phyloP scores from a whole-genome alignment of 2,113 vertebrate species.

The Chiloscyllium plagiosum region DNA sequence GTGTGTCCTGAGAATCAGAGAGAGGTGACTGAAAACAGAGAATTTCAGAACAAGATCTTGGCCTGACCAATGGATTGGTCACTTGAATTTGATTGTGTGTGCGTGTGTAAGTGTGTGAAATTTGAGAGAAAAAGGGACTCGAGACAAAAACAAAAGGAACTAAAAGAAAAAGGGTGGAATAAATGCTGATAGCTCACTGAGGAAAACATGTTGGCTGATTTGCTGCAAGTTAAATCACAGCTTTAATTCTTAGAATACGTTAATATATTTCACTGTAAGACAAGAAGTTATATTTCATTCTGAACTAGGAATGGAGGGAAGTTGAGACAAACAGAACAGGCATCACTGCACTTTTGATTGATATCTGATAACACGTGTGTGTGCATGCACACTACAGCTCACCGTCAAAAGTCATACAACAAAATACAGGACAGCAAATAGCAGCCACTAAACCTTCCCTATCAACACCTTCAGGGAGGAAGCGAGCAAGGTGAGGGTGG shows the following conservation, averaged over 20 bases:
- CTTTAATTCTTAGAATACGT: not conserved
- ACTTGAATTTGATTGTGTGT: not conserved
- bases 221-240: not conserved
- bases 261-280: not conserved
- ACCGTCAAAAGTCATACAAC: not conserved
- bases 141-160: not conserved
- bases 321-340: not conserved
- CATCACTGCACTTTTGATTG: not conserved
- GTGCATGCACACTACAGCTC: not conserved
- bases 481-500: not conserved
- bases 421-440: not conserved
- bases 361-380: not conserved
- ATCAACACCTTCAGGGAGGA: not conserved
- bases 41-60: not conserved
- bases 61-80: not conserved
- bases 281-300: not conserved
- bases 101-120: no score
- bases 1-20: not conserved
- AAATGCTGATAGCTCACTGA: not conserved
- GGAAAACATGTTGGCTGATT: not conserved
- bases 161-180: not conserved
- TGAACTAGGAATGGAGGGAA: not conserved
- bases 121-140: not conserved
- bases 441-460: not conserved
- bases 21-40: not conserved